These are phyloP conservation scores for Dipodomys spectabilis DNA, from an alignment of 2,113 vertebrate species.

Conservation along the genomic window DNA sequence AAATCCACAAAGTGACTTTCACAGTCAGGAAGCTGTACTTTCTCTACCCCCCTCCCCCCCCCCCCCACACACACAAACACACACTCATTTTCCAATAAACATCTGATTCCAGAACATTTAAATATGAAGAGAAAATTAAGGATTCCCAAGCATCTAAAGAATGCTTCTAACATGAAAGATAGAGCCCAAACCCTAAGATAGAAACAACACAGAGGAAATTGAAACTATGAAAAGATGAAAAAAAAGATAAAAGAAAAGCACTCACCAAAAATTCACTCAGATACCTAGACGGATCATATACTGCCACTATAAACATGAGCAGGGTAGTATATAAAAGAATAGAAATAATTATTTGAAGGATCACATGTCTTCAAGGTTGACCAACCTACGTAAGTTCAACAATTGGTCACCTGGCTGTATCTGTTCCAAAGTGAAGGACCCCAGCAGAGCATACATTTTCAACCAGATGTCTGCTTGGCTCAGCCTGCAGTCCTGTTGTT, in stretches of 20 bases:
- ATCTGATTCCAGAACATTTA: constrained; percentile 2
- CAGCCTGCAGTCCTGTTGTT: background rate
- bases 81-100: background rate
- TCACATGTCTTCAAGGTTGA: background rate
- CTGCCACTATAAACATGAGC: background rate
- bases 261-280: background rate
- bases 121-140: constrained; percentile 19
- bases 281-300: background rate
- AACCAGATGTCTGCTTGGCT: background rate
- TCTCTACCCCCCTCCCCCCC: too few relatives aligned
- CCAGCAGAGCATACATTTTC: background rate
- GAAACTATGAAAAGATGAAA: background rate
- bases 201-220: background rate
- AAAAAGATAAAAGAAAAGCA: constrained; percentile 6
- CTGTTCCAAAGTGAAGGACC: background rate
- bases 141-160: background rate
- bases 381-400: background rate
- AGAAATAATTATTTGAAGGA: background rate
- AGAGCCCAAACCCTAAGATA: background rate
- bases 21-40: background rate
- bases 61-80: too few relatives aligned
- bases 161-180: background rate
- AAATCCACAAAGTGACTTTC: background rate
- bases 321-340: background rate
- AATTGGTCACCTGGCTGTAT: background rate